Evolutionary conservation across 2,113 vertebrate genomes (phyloP).

Genomic region (Diadophis punctatus): DNA sequence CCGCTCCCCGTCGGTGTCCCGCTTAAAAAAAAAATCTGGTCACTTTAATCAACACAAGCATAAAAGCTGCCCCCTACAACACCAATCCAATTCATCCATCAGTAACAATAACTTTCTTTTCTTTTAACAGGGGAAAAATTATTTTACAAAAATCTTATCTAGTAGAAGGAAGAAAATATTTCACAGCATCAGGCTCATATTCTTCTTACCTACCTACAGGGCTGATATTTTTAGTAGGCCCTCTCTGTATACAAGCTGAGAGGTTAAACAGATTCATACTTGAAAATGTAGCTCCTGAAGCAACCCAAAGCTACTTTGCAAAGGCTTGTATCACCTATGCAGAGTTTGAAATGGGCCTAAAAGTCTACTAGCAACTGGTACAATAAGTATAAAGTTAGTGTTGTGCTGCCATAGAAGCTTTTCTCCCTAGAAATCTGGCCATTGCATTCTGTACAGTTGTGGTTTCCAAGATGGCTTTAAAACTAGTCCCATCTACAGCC

Average conservation of each 20-base stretch:
- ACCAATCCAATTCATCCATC: background rate
- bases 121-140: background rate
- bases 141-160: background rate
- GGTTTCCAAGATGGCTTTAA: background rate
- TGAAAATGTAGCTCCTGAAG: background rate
- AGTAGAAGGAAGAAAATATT: background rate
- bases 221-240: background rate
- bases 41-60: too few relatives aligned
- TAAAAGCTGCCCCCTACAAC: background rate
- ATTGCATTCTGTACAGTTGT: background rate
- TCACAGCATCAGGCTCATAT: background rate
- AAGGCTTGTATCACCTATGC: background rate
- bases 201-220: background rate
- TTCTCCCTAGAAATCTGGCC: background rate
- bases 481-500: background rate
- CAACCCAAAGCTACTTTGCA: background rate
- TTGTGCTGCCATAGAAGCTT: background rate
- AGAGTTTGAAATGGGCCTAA: background rate
- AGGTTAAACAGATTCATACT: background rate
- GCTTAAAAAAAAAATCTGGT: too few relatives aligned
- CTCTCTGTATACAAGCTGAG: background rate
- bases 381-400: background rate
- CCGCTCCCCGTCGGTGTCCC: too few relatives aligned
- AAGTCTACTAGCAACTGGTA: background rate
- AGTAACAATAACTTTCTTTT: background rate